Conservation (phyloP, 2,888 invertebrate genomes). For the Quadriops clusia region DNA sequence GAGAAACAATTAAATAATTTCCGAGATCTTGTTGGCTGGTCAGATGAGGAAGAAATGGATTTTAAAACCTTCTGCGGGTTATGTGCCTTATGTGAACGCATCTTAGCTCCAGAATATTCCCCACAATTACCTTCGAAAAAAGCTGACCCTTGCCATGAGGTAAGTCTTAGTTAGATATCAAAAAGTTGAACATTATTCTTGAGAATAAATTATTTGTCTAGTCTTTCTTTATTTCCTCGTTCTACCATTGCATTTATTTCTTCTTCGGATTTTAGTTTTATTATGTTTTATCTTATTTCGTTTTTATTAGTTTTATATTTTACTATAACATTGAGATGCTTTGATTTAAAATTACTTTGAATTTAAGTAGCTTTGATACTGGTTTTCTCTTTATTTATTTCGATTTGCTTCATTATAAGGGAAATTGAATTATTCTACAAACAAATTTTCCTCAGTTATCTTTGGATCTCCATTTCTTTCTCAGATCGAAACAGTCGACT, state of each 20-base stretch:
- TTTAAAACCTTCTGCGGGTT: conserved; percentile 72
- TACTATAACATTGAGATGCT: too few relatives aligned
- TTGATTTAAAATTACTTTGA: too few relatives aligned
- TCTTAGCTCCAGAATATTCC: conserved; percentile 43
- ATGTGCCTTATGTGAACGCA: conserved; percentile 63
- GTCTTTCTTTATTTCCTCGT: too few relatives aligned
- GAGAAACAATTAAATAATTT: conserved; percentile 40
- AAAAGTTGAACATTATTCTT: not conserved
- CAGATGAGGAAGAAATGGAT: conserved; percentile 41
- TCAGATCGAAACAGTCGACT: conserved; percentile 58
- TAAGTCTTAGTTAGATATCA: conserved; percentile 23
- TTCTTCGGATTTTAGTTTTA: too few relatives aligned
- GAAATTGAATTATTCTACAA: too few relatives aligned
- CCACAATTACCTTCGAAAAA: conserved; percentile 41
- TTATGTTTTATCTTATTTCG: too few relatives aligned
- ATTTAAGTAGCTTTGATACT: too few relatives aligned
- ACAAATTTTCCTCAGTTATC: not conserved
- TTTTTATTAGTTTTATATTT: too few relatives aligned
- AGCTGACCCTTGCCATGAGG: conserved; percentile 59
- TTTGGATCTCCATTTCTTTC: conserved; percentile 19
- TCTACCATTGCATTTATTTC: too few relatives aligned
- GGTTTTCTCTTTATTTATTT: too few relatives aligned
- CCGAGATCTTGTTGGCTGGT: conserved; percentile 42
- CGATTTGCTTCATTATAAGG: too few relatives aligned
- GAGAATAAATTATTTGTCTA: too few relatives aligned